phyloP scores from a whole-genome alignment of 2,888 invertebrate genomes.

The Drosophila picticornis region DNA sequence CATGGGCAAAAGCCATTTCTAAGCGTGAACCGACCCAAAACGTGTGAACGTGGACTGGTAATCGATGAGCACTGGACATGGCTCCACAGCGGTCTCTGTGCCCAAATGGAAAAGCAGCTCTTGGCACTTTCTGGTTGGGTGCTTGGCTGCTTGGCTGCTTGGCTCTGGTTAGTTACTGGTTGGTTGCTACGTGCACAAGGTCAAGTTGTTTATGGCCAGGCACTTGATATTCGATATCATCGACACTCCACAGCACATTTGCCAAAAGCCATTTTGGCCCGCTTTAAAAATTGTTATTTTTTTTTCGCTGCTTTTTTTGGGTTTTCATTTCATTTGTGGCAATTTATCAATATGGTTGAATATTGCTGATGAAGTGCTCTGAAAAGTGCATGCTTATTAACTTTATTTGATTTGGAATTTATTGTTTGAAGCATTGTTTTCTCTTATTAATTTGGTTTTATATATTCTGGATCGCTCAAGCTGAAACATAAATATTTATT shows the following conservation, averaged over 20 bases:
- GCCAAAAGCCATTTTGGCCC: slow-evolving; percentile 39
- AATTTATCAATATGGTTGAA: slow-evolving; percentile 58
- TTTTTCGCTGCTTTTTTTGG: background rate
- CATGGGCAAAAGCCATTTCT: slow-evolving; percentile 48
- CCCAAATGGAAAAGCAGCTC: slow-evolving; percentile 27
- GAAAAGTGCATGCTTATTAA: slow-evolving; percentile 55
- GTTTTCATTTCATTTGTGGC: slow-evolving; percentile 42
- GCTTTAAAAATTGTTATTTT: slow-evolving; percentile 23
- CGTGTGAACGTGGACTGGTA: slow-evolving; percentile 79
- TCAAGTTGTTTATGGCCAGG: slow-evolving; percentile 78
- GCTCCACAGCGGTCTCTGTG: slow-evolving; percentile 6
- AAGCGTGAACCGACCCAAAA: slow-evolving; percentile 44
- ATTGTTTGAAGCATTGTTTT: slow-evolving; percentile 29
- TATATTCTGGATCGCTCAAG: background rate
- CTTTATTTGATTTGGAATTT: slow-evolving; percentile 66
- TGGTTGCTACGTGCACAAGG: slow-evolving; percentile 72
- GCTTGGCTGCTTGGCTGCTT: background rate
- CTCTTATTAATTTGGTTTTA: background rate
- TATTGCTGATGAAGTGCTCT: slow-evolving; percentile 54
- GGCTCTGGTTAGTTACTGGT: background rate
- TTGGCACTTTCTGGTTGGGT: background rate
- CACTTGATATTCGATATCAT: slow-evolving; percentile 77
- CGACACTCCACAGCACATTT: slow-evolving; percentile 32
- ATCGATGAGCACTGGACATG: slow-evolving; percentile 70
- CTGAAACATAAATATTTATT: slow-evolving; percentile 18